Conservation (phyloP, 2,113 vertebrate genomes). For the Phaethon lepturus region DNA sequence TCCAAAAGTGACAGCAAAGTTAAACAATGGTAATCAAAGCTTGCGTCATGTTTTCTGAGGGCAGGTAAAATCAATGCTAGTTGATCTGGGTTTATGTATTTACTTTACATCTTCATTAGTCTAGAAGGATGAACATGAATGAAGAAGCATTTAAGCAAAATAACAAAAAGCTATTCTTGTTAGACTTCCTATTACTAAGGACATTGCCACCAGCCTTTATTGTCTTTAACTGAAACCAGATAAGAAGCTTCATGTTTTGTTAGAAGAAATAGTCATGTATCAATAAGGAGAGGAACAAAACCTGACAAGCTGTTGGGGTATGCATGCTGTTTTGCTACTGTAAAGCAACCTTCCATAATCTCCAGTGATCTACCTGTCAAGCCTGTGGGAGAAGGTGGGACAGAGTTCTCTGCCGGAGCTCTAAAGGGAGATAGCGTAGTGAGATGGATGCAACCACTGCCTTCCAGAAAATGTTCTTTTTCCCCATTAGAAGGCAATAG, state of each 20-base stretch:
- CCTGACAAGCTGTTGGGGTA: neutral
- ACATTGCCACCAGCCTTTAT: neutral
- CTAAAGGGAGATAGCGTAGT: neutral
- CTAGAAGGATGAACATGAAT: neutral
- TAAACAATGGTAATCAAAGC: neutral
- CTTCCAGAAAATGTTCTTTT: neutral
- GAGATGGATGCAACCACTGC: neutral
- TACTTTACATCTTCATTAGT: neutral
- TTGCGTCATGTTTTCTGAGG: neutral
- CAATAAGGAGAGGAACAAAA: neutral
- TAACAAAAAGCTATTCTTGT: neutral
- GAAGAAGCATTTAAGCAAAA: neutral
- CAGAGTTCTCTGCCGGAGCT: neutral
- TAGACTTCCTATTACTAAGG: neutral
- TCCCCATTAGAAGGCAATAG: neutral
- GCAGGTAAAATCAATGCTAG: neutral
- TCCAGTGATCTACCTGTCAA: neutral
- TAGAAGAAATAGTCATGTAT: neutral
- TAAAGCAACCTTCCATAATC: neutral
- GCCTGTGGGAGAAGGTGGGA: neutral
- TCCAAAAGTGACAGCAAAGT: neutral
- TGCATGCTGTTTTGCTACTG: neutral
- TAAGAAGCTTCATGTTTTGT: neutral
- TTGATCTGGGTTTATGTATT: neutral
- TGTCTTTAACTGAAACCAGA: neutral